These are phyloP conservation scores for Eupithecia inturbata DNA, from an alignment of 2,888 invertebrate species.

Conservation along the genomic window DNA sequence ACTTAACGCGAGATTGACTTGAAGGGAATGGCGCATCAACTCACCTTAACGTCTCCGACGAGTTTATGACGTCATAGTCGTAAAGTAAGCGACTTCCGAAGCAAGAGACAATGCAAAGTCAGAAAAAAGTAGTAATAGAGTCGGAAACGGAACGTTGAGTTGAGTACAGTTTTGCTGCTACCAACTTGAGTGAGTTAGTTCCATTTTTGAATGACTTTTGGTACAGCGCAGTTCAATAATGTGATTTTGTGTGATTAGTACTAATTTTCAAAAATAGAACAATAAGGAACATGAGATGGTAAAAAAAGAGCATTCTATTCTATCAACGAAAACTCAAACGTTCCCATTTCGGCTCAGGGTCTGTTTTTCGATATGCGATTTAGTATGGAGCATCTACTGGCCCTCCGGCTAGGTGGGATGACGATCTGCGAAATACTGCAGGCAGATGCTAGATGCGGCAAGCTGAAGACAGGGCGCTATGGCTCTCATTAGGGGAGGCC, in stretches of 20 bases:
- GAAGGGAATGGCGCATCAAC: slow-evolving; percentile 43
- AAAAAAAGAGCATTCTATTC: background rate
- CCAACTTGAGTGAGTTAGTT: background rate
- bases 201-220: background rate
- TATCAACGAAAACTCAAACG: background rate
- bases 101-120: background rate
- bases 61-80: slow-evolving; percentile 18
- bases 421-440: too few species aligned
- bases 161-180: too few species aligned
- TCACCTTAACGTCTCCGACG: slow-evolving; percentile 34
- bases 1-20: slow-evolving; percentile 70
- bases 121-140: background rate
- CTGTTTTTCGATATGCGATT: background rate
- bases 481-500: too few species aligned
- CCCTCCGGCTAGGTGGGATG: too few species aligned
- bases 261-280: background rate
- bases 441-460: too few species aligned
- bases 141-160: background rate
- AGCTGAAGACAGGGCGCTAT: too few species aligned
- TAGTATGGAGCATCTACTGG: background rate
- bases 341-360: background rate
- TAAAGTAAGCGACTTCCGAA: slow-evolving; percentile 18
- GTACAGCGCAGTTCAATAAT: background rate
- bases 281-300: background rate
- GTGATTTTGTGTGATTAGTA: background rate